phyloP scores from a whole-genome alignment of 1,140 invertebrate species.

The Leptoteleia sp. region DNA sequence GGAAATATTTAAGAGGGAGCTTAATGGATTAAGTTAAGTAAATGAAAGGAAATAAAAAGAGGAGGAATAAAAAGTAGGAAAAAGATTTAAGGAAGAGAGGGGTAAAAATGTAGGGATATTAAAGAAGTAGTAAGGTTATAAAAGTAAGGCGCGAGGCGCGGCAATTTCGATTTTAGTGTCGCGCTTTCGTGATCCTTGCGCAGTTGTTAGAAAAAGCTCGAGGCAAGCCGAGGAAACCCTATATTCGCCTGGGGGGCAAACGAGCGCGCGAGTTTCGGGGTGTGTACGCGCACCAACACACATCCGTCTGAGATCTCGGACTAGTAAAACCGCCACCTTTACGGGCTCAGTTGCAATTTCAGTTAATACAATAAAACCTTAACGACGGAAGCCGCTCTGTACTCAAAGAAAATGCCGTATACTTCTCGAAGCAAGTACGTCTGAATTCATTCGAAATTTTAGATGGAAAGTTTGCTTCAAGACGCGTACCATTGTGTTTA shows the following conservation, averaged over 20 bases:
- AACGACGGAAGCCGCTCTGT: slow-evolving; percentile 63
- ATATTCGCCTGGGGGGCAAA: slow-evolving; percentile 21
- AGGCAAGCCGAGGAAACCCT: slow-evolving; percentile 36
- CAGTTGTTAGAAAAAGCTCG: slow-evolving; percentile 55
- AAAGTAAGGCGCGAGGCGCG: slow-evolving; percentile 70
- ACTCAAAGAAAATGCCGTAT: slow-evolving; percentile 65
- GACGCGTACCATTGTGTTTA: slow-evolving; percentile 58
- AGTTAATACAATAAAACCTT: slow-evolving; percentile 78
- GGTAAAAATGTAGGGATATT: slow-evolving; percentile 58
- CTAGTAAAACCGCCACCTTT: slow-evolving; percentile 71
- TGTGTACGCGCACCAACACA: slow-evolving; percentile 21
- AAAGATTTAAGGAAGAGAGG: slow-evolving; percentile 24
- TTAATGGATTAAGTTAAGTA: slow-evolving; percentile 29
- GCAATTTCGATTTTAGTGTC: slow-evolving; percentile 72
- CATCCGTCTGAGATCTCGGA: slow-evolving; percentile 51
- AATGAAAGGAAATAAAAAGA: slow-evolving; percentile 46
- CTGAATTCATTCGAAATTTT: slow-evolving; percentile 68
- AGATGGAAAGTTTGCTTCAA: slow-evolving; percentile 66
- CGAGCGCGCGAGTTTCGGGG: slow-evolving; percentile 46
- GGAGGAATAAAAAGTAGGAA: slow-evolving; percentile 11
- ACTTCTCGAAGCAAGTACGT: slow-evolving; percentile 62
- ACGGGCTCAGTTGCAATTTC: slow-evolving; percentile 75
- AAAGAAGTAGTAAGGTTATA: slow-evolving; percentile 66
- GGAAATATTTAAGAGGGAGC: too few species aligned
- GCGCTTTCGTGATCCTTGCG: slow-evolving; percentile 61